Evolutionary conservation across 1,140 invertebrate genomes (phyloP), one percentile per base, ranked within the genome.

Genomic region (Lutraria rhynchaena): DNA sequence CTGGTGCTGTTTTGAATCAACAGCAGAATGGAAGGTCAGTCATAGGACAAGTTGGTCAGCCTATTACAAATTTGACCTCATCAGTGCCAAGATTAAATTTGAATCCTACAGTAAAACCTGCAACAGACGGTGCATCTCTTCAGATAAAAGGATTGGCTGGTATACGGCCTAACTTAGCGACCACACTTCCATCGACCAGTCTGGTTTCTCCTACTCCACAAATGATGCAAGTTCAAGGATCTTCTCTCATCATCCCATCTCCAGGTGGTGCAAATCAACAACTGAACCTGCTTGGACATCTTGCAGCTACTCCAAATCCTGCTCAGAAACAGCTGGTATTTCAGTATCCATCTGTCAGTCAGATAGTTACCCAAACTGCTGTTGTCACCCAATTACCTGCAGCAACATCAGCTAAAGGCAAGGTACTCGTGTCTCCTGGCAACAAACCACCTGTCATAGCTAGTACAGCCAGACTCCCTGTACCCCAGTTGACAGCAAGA

Each of bases 281-380:
- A 44, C 11, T 75, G 27, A 75, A 75, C 24, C 49, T 67, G 27
- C 41, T 77, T 17, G 61, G 60, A 22, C 44, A 65, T 19, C 22
- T 75, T 46, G 55, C 73, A 49, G 58, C 44, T 33, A 61, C 73
- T 27, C 58, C 73, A 2, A 63, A 22, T 61, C 22, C 57, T 11
- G 73, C 57, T 24, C 73, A 75, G 41, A 60, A 60, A 19, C 73
- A 75, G 33, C 29, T 61, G 55, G 57, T 75, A 15, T 75, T 75
- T 31, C 73, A 75, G 57, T 75, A 60, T 46, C 71, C 73, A 11
- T 61, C 73, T 13, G 57, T n/a, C 24, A 3, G 57, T 46, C 73
- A 61, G 22, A 9, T 24, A 35, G 29, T 75, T 17, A 35, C 57
- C 44, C 41, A 24, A n/a, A 11, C 58, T 17, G 33, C 9, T 9